Evolutionary conservation across 2,888 invertebrate species (phyloP).

Genomic region (Stenotaenia linearis): DNA sequence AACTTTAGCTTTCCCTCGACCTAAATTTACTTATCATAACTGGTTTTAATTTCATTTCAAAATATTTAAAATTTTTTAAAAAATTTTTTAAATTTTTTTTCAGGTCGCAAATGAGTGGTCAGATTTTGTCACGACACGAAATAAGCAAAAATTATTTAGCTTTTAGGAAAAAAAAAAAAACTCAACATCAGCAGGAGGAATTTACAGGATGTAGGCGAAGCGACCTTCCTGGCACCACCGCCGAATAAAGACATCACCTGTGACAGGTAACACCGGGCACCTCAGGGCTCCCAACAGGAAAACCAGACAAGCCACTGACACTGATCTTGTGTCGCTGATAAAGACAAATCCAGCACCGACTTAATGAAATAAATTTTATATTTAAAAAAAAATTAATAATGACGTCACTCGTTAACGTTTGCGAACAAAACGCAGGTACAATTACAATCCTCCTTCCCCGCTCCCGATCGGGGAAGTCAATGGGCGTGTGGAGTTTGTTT

Average conservation of each 20-base stretch:
- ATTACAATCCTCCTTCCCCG: background rate
- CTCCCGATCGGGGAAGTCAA: background rate
- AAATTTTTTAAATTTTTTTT: background rate
- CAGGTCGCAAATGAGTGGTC: background rate
- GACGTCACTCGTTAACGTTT: constrained; percentile 19
- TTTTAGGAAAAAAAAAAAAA: background rate
- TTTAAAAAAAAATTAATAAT: constrained; percentile 7
- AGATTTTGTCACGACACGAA: background rate
- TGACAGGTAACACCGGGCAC: constrained; percentile 29
- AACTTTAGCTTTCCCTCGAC: background rate
- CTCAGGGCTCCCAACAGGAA: constrained; percentile 22
- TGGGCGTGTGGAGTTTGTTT: constrained; percentile 17
- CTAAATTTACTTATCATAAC: background rate
- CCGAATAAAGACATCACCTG: constrained; percentile 27
- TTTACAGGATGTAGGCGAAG: background rate
- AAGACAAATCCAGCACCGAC: background rate
- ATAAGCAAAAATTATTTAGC: background rate
- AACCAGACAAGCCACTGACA: constrained; percentile 26
- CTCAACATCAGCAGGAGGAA: background rate
- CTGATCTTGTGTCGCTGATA: constrained; percentile 12
- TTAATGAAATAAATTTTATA: background rate
- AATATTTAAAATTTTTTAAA: too few species aligned
- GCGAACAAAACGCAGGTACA: background rate
- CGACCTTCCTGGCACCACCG: constrained; percentile 21
- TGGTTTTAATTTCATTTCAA: too few species aligned